Evolutionary conservation across 2,113 vertebrate species (phyloP), one percentile per base, ranked within the genome.

Genomic region (Callorhinus ursinus): DNA sequence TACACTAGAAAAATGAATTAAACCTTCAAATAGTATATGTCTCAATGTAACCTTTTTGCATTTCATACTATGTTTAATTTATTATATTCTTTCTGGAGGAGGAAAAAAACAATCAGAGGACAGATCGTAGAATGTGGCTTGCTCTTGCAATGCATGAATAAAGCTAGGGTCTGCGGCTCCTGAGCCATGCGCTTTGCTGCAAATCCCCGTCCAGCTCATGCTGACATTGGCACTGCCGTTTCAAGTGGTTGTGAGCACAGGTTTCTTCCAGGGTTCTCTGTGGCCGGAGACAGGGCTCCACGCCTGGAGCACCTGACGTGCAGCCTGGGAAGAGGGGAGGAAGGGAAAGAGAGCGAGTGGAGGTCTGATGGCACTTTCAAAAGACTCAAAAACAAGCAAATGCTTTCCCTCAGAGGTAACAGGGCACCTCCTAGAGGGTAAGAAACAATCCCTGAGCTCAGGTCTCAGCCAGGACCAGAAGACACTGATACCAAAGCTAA

Each of bases 1-100:
- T 98, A 99, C 98, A 99, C 98, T 98, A 97, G 98, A 98, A 99
- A 99, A 99, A 99, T 98, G 99, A 99, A 99, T 99, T 99, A 99
- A 99, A 99, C 98, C 98, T 98, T 99, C 98, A 99, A 98, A 99
- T 99, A 99, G 98, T 99, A 98, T 99, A 99, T 98, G 98, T 99
- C 99, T 99, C 98, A 99, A 98, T 99, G 98, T 99, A 99, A 98
- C 98, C 98, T 97, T 98, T 99, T 99, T 99, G 99, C 98, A 99
- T 99, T 99, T 98, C 95, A 81, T 98, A 98, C 97, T 98, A 98
- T 99, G 99, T 99, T 99, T 99, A 99, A 99, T 99, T 99, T 98
- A 99, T 99, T 98, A 97, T 95, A 77, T 77, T 77, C 42, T 98
- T 97, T 95, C 97, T 87, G 74, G 84, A 86, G 93, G 22, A 81